A percentile compares a stretch with the other conserved stretches of the same genome.
Conservation (phyloP, 2,888 invertebrate genomes). For the Odontocerum albicorne region DNA sequence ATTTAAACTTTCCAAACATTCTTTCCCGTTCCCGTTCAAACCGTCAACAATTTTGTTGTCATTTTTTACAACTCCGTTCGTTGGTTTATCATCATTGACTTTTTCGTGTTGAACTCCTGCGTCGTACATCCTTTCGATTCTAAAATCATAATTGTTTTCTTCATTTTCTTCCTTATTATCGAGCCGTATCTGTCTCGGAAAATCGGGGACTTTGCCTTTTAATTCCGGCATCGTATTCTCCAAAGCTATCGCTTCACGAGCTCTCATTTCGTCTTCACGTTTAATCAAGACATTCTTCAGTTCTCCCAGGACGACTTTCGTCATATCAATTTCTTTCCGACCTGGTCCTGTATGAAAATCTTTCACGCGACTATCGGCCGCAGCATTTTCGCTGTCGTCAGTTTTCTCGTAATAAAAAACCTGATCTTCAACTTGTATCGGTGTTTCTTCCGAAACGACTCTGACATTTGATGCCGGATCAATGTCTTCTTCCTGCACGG, state of each 20-base stretch:
- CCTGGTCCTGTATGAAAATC: slow-evolving; percentile 51
- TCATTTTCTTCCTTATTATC: neutral
- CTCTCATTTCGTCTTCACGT: slow-evolving; percentile 54
- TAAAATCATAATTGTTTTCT: neutral
- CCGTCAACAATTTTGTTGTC: no score
- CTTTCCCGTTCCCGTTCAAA: no score
- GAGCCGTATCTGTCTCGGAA: slow-evolving; percentile 48
- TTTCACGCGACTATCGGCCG: slow-evolving; percentile 36
- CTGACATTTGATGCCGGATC: slow-evolving; percentile 18
- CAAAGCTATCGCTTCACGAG: slow-evolving; percentile 53
- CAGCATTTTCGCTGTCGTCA: slow-evolving; percentile 44
- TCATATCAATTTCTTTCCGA: slow-evolving; percentile 47
- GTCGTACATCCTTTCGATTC: neutral
- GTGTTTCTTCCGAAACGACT: slow-evolving; percentile 43
- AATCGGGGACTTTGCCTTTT: slow-evolving; percentile 48
- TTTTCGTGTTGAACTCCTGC: no score
- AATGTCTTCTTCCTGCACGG: slow-evolving; percentile 37
- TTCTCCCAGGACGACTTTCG: slow-evolving; percentile 50
- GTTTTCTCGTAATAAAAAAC: slow-evolving; percentile 54
- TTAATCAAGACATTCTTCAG: slow-evolving; percentile 51
- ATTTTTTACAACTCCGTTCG: no score
- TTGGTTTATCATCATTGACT: no score
- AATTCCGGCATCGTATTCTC: slow-evolving; percentile 54
- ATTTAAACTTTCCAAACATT: no score
- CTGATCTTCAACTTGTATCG: slow-evolving; percentile 50